phyloP scores from a whole-genome alignment of 2,888 invertebrate species.

The Nysson spinosus region DNA sequence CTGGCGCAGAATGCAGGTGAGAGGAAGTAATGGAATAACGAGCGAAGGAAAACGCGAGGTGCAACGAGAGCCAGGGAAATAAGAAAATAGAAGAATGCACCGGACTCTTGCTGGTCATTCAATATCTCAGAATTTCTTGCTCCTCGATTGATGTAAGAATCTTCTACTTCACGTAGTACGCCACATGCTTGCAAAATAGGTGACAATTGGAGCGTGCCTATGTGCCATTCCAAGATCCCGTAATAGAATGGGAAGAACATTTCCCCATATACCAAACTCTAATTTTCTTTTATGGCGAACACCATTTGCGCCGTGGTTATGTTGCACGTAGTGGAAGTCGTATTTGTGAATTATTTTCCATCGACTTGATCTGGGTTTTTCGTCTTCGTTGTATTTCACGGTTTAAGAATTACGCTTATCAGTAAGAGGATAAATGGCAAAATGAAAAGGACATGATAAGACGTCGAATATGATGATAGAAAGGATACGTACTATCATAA shows the following conservation, averaged over 20 bases:
- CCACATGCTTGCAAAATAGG: conserved; percentile 57
- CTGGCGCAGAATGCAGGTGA: conserved; percentile 9
- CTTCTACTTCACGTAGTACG: conserved; percentile 33
- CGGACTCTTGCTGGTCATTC: conserved; percentile 62
- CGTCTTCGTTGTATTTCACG: conserved; percentile 15
- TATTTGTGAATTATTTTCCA: conserved; percentile 28
- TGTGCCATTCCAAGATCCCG: conserved; percentile 60
- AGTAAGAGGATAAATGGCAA: too few species aligned
- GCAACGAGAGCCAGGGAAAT: conserved; percentile 33
- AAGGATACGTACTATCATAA: too few species aligned
- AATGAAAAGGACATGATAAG: too few species aligned
- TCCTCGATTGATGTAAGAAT: conserved; percentile 47
- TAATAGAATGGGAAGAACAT: conserved; percentile 66
- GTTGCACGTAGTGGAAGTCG: conserved; percentile 57
- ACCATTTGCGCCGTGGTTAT: conserved; percentile 61
- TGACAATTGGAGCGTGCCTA: conserved; percentile 71
- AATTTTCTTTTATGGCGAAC: conserved; percentile 46
- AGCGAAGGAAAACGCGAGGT: conserved; percentile 33
- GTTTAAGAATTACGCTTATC: too few species aligned
- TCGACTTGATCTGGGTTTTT: conserved; percentile 36
- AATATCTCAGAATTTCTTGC: conserved; percentile 69
- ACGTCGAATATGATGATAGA: too few species aligned
- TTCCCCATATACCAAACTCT: conserved; percentile 43
- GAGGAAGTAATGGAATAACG: conserved; percentile 16
- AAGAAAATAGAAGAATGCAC: conserved; percentile 43